Conservation (phyloP, 1,140 invertebrate species). For the Drosophila busckii region DNA sequence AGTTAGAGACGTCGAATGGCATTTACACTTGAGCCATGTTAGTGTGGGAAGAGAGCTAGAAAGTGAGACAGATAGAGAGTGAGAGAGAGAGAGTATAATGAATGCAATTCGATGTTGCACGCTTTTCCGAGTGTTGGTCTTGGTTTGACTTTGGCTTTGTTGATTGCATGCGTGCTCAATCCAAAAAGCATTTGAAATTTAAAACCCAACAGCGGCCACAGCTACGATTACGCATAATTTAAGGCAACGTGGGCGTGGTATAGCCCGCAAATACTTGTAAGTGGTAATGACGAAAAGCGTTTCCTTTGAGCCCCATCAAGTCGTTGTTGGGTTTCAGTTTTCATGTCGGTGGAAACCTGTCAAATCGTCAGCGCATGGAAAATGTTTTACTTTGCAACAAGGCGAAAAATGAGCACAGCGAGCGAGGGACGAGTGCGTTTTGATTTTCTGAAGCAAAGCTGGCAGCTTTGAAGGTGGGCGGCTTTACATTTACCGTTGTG, state of each 20-base stretch:
- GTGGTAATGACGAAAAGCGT: conserved; percentile 45
- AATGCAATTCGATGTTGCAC: conserved; percentile 60
- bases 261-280: conserved; percentile 18
- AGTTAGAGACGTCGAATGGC: too few species aligned
- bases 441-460: conserved; percentile 10
- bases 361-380: conserved; percentile 48
- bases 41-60: not conserved
- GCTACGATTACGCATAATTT: conserved; percentile 58
- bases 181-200: conserved; percentile 54
- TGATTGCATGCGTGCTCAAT: conserved; percentile 6
- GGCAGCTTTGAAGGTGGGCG: conserved; percentile 10
- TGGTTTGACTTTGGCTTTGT: not conserved
- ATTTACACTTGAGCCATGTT: too few species aligned
- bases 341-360: conserved; percentile 33
- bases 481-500: conserved; percentile 6
- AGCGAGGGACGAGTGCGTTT: conserved; percentile 22
- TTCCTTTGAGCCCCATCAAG: conserved; percentile 2
- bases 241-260: not conserved
- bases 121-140: conserved; percentile 33
- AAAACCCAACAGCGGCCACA: conserved; percentile 44
- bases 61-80: not conserved
- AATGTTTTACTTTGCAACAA: conserved; percentile 37
- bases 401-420: conserved; percentile 5
- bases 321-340: conserved; percentile 8
- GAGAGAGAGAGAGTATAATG: conserved; percentile 31